Conservation (phyloP, 2,888 invertebrate species). For the Schizaphis graminum region DNA sequence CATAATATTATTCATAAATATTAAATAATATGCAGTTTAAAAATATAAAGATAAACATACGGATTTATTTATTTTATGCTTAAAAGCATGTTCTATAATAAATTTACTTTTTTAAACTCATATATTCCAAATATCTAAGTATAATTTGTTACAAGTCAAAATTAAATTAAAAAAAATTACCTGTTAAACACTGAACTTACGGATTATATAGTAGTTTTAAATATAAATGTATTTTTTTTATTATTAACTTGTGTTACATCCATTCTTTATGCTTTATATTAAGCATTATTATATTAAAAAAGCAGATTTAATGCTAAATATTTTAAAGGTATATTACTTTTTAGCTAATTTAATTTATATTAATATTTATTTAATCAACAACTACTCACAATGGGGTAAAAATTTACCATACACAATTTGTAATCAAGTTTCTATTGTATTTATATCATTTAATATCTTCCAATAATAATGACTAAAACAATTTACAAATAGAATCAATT, state of each 20-base stretch:
- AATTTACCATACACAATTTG: neutral
- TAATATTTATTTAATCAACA: neutral
- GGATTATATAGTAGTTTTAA: neutral
- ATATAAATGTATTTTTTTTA: neutral
- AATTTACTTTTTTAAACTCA: neutral
- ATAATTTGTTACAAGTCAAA: neutral
- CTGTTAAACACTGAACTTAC: neutral
- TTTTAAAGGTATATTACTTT: neutral
- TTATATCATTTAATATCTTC: neutral
- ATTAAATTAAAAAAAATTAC: conserved; percentile 25
- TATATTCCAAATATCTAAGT: neutral
- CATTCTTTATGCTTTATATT: conserved; percentile 43
- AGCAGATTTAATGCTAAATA: conserved; percentile 22
- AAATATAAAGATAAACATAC: neutral
- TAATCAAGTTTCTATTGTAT: neutral
- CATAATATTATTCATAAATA: neutral
- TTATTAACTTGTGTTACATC: conserved; percentile 40
- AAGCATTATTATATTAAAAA: neutral
- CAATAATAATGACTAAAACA: too few relatives aligned
- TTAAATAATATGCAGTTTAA: neutral
- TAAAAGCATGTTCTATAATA: neutral
- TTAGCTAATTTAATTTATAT: neutral
- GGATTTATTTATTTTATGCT: neutral
- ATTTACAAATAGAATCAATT: too few relatives aligned
- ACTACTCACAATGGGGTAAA: neutral